Evolutionary conservation across 2,113 vertebrate genomes (phyloP), one percentile per base, ranked within the genome.

Genomic region (Ramphastos sulfuratus): DNA sequence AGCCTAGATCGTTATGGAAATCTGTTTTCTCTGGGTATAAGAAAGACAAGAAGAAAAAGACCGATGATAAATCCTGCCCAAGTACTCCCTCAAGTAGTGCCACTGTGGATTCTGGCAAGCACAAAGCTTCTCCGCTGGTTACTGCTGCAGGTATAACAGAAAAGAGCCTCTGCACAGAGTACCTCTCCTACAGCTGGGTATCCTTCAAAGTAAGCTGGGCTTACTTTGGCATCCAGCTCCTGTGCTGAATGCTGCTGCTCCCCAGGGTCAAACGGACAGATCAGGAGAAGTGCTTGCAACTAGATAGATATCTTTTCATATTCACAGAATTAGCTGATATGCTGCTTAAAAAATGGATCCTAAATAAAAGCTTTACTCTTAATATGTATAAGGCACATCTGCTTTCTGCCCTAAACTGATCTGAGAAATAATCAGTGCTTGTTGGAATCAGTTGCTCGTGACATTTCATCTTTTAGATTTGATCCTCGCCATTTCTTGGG

Each of bases 11-110:
- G 0, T 81, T 99, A 77, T 99, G 99, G 99, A 99, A 99, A 90
- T 98, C 98, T 0, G 99, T 99, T 60, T 99, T 99, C 96, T 99
- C 99, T 2, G 98, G 99, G 9, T 99, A 99, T 96, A 99, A 99
- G 96, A 99, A 98, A 95, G 99, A 99, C 96, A 99, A 99, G 83
- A 99, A 99, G 97, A 99, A 99, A 94, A 99, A 99, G 83, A 44
- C 93, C 1, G 99, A 99, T 0, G 98, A 98, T 17, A 99, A 98
- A 87, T 99, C 98, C 2, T 98, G 98, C 85, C 97, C 98, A 4
- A 99, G 99, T 96, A 99, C 99, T 4, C 98, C 99, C 1, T 99
- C 99, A 30, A 99, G 99, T 37, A 98, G 98, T 74, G 98, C 98
- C 95, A 98, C 99, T 2, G 98, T 98, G 92, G 98, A 98, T 91